These are phyloP conservation scores for Sciurus carolinensis DNA, from an alignment of 2,797 vertebrate genomes.

Conservation along the genomic window DNA sequence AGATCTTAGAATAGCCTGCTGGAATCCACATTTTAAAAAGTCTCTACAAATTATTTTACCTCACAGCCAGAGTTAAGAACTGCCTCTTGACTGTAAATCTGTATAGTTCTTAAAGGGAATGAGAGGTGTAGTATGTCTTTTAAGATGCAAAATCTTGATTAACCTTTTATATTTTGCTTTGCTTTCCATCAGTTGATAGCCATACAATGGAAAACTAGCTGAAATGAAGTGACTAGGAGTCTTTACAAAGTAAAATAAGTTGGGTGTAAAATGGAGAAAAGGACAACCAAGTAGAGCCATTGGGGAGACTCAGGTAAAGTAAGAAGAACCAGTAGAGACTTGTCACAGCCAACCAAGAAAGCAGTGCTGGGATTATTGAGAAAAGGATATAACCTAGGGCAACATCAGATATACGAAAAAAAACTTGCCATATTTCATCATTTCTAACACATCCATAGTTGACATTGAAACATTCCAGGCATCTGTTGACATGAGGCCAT, in stretches of 20 bases:
- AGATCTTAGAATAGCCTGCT: neutral
- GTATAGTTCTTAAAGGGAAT: neutral
- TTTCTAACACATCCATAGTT: neutral
- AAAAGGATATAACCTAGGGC: neutral
- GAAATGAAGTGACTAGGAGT: neutral
- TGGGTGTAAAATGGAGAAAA: constrained; percentile 3
- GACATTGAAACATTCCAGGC: neutral
- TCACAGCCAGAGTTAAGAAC: neutral
- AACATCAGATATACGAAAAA: neutral
- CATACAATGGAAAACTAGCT: constrained; percentile 25
- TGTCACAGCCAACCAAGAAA: neutral
- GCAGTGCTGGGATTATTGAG: neutral
- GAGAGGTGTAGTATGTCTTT: neutral
- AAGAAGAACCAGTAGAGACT: neutral
- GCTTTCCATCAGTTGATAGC: constrained; percentile 25
- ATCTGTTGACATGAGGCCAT: neutral
- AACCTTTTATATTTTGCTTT: constrained; percentile 46
- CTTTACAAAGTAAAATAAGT: neutral
- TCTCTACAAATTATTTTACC: neutral
- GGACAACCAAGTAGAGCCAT: neutral
- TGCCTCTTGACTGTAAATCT: neutral
- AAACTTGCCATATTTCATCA: neutral
- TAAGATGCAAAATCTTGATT: constrained; percentile 3
- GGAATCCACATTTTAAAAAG: neutral
- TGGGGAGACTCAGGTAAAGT: neutral